Conservation (phyloP, 2,113 vertebrate genomes). For the Chunga burmeisteri region DNA sequence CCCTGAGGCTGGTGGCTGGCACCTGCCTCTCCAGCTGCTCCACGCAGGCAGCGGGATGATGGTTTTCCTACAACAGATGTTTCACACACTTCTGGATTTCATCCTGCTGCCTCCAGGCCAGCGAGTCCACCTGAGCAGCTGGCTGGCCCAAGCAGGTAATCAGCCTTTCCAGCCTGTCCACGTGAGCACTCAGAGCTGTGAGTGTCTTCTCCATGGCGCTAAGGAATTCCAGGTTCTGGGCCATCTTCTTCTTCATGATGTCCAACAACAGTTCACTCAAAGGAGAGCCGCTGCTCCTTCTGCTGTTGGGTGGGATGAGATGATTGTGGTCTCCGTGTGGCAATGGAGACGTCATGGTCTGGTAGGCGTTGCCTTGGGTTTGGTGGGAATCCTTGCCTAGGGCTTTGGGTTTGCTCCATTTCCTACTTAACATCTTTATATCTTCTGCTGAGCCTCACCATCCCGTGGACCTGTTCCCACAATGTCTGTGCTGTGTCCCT, state of each 20-base stretch:
- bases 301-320: background rate
- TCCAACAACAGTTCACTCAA: background rate
- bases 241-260: background rate
- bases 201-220: background rate
- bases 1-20: background rate
- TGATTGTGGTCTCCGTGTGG: fast-evolving
- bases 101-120: background rate
- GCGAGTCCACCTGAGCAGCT: background rate
- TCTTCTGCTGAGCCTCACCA: background rate
- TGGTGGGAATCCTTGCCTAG: background rate
- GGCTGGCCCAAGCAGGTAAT: background rate
- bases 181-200: background rate
- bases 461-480: background rate
- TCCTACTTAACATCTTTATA: background rate
- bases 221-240: background rate
- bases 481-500: fast-evolving
- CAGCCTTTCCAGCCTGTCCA: background rate
- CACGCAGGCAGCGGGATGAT: fast-evolving
- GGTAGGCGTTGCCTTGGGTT: background rate
- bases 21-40: background rate
- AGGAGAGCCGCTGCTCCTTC: background rate
- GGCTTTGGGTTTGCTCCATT: background rate
- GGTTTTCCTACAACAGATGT: background rate
- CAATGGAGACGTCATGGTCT: background rate
- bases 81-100: background rate